phyloP scores from a whole-genome alignment of 2,113 vertebrate genomes.

The Tympanuchus pallidicinctus region DNA sequence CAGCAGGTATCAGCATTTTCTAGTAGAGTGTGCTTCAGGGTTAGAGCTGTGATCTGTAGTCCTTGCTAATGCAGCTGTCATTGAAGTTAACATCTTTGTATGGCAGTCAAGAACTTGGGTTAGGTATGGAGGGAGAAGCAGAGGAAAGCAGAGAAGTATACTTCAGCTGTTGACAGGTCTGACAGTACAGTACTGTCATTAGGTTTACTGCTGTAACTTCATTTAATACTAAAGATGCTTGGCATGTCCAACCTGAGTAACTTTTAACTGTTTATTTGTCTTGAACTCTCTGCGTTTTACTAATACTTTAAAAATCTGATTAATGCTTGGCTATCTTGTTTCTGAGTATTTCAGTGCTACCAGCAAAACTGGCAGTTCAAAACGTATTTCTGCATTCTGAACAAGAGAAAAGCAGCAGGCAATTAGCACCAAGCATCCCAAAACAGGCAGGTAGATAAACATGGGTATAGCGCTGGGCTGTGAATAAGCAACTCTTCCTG shows the following conservation, averaged over 20 bases:
- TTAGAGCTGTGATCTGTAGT: not conserved
- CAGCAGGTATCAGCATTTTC: not conserved
- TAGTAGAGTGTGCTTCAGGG: not conserved
- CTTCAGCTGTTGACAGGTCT: not conserved
- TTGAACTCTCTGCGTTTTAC: not conserved
- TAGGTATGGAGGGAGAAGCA: not conserved
- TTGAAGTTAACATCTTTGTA: not conserved
- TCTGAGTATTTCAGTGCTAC: not conserved
- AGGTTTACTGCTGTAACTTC: too few species aligned
- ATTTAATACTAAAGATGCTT: not conserved
- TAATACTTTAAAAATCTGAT: not conserved
- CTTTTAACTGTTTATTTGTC: not conserved
- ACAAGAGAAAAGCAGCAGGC: constrained; percentile 6
- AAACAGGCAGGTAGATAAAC: not conserved
- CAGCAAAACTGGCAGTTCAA: not conserved
- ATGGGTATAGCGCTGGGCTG: not conserved
- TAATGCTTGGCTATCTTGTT: not conserved
- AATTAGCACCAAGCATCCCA: not conserved
- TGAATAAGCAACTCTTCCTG: not conserved
- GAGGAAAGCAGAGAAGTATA: not conserved
- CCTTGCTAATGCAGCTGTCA: not conserved
- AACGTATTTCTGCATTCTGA: not conserved
- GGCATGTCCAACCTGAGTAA: not conserved
- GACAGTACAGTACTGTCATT: not conserved
- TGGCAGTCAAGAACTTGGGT: not conserved